Evolutionary conservation across 1,140 invertebrate genomes (phyloP).

Genomic region (Proales similis): DNA sequence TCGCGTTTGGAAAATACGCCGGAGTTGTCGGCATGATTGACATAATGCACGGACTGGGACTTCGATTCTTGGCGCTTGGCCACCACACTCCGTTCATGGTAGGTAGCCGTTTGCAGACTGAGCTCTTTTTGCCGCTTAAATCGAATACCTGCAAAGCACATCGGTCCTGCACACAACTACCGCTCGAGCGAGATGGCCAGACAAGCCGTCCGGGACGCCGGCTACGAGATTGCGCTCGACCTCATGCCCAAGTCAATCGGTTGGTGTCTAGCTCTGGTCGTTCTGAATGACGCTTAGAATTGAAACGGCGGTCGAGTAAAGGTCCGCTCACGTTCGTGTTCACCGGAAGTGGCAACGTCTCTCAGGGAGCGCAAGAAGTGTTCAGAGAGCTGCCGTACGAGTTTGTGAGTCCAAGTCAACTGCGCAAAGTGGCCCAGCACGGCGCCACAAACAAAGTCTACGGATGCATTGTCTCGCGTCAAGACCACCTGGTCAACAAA

Average conservation of each 20-base stretch:
- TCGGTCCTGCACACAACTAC: conserved; percentile 96
- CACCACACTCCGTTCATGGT: conserved; percentile 99
- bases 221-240: conserved; percentile 92
- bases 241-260: conserved; percentile 96
- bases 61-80: conserved; percentile 83
- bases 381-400: conserved; percentile 95
- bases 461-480: conserved; percentile 78
- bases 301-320: too few relatives aligned
- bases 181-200: conserved; percentile 90
- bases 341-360: conserved; percentile 57
- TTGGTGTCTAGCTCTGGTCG: conserved; percentile 95
- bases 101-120: conserved; percentile 54
- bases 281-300: conserved; percentile 80
- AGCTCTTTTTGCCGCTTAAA: background rate
- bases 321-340: conserved; percentile 38
- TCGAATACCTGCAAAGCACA: conserved; percentile 71
- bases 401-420: conserved; percentile 85
- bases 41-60: conserved; percentile 88
- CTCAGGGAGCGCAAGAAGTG: conserved; percentile 87
- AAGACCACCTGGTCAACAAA: conserved; percentile 83
- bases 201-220: conserved; percentile 90
- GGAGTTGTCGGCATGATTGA: conserved; percentile 98
- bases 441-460: conserved; percentile 89
- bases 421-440: conserved; percentile 88
- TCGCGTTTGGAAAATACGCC: conserved; percentile 97